Evolutionary conservation across 2,888 invertebrate species (phyloP).

Genomic region (Rhagophthalmus giganteus): DNA sequence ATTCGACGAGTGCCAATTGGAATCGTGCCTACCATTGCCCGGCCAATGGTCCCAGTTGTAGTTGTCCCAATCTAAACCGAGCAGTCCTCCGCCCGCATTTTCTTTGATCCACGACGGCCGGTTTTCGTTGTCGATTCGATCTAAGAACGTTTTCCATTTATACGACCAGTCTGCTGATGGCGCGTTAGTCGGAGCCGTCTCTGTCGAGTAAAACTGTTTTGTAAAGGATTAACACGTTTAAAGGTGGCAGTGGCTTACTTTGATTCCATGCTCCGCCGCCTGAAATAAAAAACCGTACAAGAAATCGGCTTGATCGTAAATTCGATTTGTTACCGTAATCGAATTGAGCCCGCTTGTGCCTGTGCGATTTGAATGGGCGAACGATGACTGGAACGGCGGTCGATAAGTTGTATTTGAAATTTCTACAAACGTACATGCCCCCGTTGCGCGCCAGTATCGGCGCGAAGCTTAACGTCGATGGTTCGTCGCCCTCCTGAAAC

Average conservation of each 20-base stretch:
- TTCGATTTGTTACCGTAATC: background rate
- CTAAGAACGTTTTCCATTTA: background rate
- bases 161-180: background rate
- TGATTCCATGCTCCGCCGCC: no score
- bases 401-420: background rate
- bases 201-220: background rate
- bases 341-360: background rate
- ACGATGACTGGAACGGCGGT: background rate
- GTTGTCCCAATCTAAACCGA: background rate
- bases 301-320: no score
- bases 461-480: background rate
- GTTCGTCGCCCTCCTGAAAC: background rate
- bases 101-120: background rate
- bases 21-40: background rate
- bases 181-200: background rate
- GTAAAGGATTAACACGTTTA: background rate
- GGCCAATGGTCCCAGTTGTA: constrained; percentile 3
- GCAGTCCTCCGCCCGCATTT: background rate
- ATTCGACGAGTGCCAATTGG: constrained; percentile 5
- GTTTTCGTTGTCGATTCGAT: background rate
- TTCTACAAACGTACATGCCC: background rate
- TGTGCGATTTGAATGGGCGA: background rate
- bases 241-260: no score
- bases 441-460: background rate
- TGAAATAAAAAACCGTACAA: no score